These are phyloP conservation scores for human (Homo sapiens) DNA, from an alignment of 2,113 vertebrate genomes.

Conservation along the genomic window GRCh38 chr6:88745501-88746000, in stretches of 20 bases:
- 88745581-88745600: not conserved
- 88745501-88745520: not conserved
- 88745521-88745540: not conserved
- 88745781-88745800: not conserved
- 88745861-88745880: not conserved
- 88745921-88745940: not conserved
- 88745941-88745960: not conserved
- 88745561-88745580: not conserved
- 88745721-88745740: not conserved
- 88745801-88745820: not conserved
- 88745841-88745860: not conserved
- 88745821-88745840: not conserved
- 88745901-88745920: not conserved
- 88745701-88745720: not conserved
- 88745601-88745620: not conserved
- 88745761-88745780: not conserved
- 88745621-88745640: not conserved
- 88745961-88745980: not conserved
- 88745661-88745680: not conserved
- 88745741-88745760: not conserved
- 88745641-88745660: not conserved
- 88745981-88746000: not conserved
- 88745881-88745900: not conserved
- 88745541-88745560: not conserved
- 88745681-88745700: not conserved